Evolutionary conservation across 2,113 vertebrate genomes (phyloP), one percentile per base, ranked within the genome.

Genomic region (Oreochromis niloticus): DNA sequence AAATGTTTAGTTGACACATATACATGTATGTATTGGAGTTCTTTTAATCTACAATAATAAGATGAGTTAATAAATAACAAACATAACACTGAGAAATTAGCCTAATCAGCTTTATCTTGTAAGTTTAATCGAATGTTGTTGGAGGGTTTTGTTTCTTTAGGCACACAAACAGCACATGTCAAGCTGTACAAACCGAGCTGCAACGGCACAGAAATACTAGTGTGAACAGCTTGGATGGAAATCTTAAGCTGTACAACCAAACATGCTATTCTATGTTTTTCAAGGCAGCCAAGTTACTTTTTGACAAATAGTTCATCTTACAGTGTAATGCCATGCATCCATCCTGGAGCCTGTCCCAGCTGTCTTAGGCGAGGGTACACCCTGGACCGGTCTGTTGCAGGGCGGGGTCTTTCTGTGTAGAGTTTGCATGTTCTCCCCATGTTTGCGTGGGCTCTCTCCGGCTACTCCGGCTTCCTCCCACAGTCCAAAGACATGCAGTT

Each of bases 21-120:
- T 2, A 24, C 1, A 71, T 43, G 22, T 1, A 43, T 71, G 36
- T 71, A 43, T n/a, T 2, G 2, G 61, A 71, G 66, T 71, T 71
- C 43, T 24, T 71, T 24, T 24, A 16, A 71, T 22, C 11, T 9
- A 36, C 10, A 19, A 66, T 66, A 0, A 71, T 71, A 24, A 71
- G n/a, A 6, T 0, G 11, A 39, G 34, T 41, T 39, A 39, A 39
- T 19, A 0, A 68, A 68, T 22, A 5, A 0, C 9, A 63, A 34
- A 34, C 7, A 34, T 46, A 12, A 71, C n/a, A 24, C 63, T 43
- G 63, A 71, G n/a, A 71, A 43, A 71, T 22, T 71, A 9, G 7
- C 22, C 13, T 1, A 46, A 46, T 4, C 7, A 73, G 1, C 13
- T 73, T 46, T 73, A 46, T 73, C 5, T 24, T 57, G 14, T 57